Evolutionary conservation across 2,888 invertebrate genomes (phyloP).

Genomic region (Cataglyphis albicans): DNA sequence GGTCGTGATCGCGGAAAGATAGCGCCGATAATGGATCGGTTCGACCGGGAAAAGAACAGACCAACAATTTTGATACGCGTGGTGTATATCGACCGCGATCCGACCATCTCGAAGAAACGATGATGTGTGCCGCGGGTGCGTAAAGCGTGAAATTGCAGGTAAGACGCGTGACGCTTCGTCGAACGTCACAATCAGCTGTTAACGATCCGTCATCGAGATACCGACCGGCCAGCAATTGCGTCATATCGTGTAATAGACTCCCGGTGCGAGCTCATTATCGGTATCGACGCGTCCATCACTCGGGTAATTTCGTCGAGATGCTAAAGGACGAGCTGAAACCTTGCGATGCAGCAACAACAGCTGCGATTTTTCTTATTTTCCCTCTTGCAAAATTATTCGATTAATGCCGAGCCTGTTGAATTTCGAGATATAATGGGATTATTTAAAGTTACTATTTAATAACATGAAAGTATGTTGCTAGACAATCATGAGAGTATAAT

Average conservation of each 20-base stretch:
- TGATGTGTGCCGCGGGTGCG: constrained; percentile 45
- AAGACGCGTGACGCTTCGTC: constrained; percentile 49
- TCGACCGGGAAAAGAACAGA: constrained; percentile 1
- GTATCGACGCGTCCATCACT: neutral
- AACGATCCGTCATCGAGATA: constrained; percentile 54
- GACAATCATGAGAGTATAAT: neutral
- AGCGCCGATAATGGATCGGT: constrained; percentile 5
- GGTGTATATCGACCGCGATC: constrained; percentile 2
- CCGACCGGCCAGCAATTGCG: constrained; percentile 24
- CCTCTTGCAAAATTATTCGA: neutral
- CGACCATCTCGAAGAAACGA: constrained; percentile 28
- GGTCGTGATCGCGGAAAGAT: neutral
- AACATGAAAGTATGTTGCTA: neutral
- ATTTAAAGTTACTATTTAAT: neutral
- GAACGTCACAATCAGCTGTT: constrained; percentile 51
- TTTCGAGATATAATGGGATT: neutral
- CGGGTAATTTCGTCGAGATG: neutral
- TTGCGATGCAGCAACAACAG: neutral
- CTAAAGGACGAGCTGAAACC: neutral
- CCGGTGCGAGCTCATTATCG: constrained; percentile 22
- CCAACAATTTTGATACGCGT: neutral
- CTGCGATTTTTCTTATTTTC: neutral
- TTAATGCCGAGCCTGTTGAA: neutral
- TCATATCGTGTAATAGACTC: constrained; percentile 16
- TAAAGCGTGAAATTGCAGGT: constrained; percentile 58